phyloP scores from a whole-genome alignment of 2,797 vertebrate species.

The Poeciliopsis turneri region DNA sequence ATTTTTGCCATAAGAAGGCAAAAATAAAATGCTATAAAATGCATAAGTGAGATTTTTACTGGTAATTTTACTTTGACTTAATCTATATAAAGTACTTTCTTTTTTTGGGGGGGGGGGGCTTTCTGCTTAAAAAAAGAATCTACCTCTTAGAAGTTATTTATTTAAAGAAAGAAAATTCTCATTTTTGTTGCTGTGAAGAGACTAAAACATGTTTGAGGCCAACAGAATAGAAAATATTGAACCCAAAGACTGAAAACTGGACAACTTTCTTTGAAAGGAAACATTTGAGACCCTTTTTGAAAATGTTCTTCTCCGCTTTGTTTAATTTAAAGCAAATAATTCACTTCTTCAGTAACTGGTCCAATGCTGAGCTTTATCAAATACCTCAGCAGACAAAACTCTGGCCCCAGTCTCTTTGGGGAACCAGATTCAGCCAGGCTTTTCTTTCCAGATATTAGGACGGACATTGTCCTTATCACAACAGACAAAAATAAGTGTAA shows the following conservation, averaged over 20 bases:
- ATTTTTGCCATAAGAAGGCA: no score
- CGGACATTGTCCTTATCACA: slow-evolving; percentile 19
- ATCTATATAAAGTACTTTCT: neutral
- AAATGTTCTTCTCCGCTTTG: neutral
- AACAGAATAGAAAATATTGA: neutral
- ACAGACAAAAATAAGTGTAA: slow-evolving; percentile 32
- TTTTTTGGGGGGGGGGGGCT: no score
- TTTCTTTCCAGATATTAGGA: slow-evolving; percentile 2
- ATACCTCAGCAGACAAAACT: neutral
- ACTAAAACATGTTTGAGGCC: neutral
- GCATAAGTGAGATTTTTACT: neutral
- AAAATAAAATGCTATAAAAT: no score
- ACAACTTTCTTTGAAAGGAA: neutral
- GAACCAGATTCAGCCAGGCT: neutral
- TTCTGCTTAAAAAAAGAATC: neutral
- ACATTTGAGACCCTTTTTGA: neutral
- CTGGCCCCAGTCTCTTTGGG: neutral
- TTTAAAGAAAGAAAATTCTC: neutral
- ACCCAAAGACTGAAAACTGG: neutral
- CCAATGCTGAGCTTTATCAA: slow-evolving; percentile 6
- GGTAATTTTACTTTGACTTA: neutral
- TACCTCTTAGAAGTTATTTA: neutral
- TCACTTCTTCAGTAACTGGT: neutral
- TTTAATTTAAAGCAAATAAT: neutral
- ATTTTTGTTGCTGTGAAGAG: neutral